These are phyloP conservation scores for Rhopalosiphum maidis DNA, from an alignment of 1,140 invertebrate species.

Conservation along the genomic window DNA sequence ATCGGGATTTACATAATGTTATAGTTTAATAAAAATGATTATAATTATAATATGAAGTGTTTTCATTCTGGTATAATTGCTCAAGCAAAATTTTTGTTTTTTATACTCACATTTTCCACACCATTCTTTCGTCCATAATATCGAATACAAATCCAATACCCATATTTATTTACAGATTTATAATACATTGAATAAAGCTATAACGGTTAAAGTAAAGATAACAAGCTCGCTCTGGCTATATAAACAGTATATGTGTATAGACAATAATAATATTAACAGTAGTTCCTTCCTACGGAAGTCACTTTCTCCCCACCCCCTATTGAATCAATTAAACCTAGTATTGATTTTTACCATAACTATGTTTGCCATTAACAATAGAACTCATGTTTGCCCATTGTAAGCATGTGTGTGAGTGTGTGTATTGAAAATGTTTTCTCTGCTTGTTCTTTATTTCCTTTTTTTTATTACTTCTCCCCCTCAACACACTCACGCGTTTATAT, in stretches of 20 bases:
- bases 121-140: not conserved
- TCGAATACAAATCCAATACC: not conserved
- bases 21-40: not conserved
- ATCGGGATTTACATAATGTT: not conserved
- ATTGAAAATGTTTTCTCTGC: not conserved
- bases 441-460: not conserved
- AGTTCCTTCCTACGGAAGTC: slow-evolving; percentile 20
- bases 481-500: not conserved
- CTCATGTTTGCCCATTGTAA: slow-evolving; percentile 8
- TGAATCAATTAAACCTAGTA: slow-evolving; percentile 11
- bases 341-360: slow-evolving; percentile 31
- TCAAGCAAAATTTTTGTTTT: not conserved
- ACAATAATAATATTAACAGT: slow-evolving; percentile 3
- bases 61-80: not conserved
- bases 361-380: slow-evolving; percentile 37
- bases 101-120: not conserved
- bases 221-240: not conserved
- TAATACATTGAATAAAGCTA: not conserved
- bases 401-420: not conserved
- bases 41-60: not conserved
- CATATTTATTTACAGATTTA: not conserved
- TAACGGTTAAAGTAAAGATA: not conserved
- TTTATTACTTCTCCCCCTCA: not conserved
- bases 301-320: not conserved
- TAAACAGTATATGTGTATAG: not conserved